A percentile compares a stretch with the other conserved stretches of the same genome.
phyloP scores from a whole-genome alignment of 2,113 vertebrate genomes.

The Psammodynastes pulverulentus region DNA sequence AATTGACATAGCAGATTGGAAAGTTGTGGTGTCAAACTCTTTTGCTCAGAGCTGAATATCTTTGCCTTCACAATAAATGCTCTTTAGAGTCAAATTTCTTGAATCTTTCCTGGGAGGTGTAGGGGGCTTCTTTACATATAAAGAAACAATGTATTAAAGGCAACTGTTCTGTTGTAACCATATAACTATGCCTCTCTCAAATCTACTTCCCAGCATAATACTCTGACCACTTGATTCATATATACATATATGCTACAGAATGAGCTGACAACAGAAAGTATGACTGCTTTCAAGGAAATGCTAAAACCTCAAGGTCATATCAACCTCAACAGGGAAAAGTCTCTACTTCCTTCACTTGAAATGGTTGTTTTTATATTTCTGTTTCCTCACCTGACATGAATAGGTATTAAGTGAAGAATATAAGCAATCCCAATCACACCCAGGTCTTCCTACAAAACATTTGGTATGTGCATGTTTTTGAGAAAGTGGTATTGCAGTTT shows the following conservation, averaged over 20 bases:
- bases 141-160: background rate
- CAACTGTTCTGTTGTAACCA: accelerated
- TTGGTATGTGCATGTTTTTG: background rate
- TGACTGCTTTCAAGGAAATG: background rate
- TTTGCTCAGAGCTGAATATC: background rate
- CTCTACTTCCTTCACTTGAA: background rate
- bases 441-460: conserved; percentile 5
- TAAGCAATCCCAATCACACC: background rate
- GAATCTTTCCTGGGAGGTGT: background rate
- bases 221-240: background rate
- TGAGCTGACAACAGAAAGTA: background rate
- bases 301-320: background rate
- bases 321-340: background rate
- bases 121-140: background rate
- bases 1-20: background rate
- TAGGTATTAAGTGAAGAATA: background rate
- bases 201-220: background rate
- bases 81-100: background rate
- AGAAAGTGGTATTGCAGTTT: conserved; percentile 5
- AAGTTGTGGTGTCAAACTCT: background rate
- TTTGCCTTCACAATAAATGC: background rate
- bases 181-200: background rate
- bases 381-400: background rate
- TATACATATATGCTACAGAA: background rate
- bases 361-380: background rate